These are phyloP conservation scores for Cataglyphis cursor DNA, from an alignment of 2,888 invertebrate genomes.

Conservation along the genomic window DNA sequence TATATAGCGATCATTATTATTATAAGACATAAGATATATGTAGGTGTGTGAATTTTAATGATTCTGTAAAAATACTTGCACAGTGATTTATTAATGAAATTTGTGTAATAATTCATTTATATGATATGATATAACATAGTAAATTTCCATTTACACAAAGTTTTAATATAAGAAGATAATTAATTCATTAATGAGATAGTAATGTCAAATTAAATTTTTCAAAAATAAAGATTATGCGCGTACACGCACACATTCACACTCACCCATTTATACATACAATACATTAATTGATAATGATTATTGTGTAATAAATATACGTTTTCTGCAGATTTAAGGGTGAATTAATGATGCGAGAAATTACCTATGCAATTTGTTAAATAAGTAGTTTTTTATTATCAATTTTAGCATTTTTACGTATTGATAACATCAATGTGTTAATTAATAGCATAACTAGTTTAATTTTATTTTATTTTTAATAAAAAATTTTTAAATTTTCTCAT, in stretches of 20 bases:
- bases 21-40: constrained; percentile 12
- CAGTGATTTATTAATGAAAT: constrained; percentile 5
- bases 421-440: neutral
- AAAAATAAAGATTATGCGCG: neutral
- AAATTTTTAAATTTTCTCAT: constrained; percentile 1
- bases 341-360: neutral
- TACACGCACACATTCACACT: neutral
- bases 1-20: neutral
- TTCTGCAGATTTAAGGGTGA: neutral
- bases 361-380: neutral
- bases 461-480: neutral
- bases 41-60: neutral
- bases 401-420: neutral
- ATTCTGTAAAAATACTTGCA: neutral
- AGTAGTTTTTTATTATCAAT: neutral
- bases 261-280: neutral
- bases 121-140: neutral
- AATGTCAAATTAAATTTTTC: neutral
- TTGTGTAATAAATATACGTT: neutral
- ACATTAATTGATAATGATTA: neutral
- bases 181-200: neutral
- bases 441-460: neutral
- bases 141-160: neutral
- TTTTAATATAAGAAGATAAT: neutral
- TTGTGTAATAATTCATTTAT: neutral